phyloP scores from a whole-genome alignment of 2,113 vertebrate species.

The Illadopsis cleaveri region DNA sequence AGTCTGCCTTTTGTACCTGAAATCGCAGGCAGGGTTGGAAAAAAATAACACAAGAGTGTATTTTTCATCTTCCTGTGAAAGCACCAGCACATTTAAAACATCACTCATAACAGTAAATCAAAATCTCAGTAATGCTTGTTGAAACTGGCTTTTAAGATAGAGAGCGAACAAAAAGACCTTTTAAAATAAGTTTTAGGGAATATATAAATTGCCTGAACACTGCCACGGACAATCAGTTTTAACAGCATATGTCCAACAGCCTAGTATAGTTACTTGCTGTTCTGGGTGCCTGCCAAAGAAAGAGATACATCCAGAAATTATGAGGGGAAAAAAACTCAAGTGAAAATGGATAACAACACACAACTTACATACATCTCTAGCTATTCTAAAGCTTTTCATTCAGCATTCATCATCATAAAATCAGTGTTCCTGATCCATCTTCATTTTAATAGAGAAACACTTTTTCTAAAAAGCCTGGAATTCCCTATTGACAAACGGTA shows the following conservation, averaged over 20 bases:
- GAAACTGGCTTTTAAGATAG: constrained; percentile 7
- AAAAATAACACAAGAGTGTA: not conserved
- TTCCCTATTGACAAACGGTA: not conserved
- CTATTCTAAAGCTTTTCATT: not conserved
- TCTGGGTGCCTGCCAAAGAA: constrained; percentile 13
- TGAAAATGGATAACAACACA: not conserved
- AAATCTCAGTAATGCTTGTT: constrained; percentile 21
- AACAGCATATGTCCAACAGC: not conserved
- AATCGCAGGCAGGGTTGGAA: not conserved
- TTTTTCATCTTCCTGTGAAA: constrained; percentile 48
- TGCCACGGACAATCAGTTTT: constrained; percentile 18
- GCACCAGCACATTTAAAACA: not conserved
- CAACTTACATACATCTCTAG: not conserved
- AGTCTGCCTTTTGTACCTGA: not conserved
- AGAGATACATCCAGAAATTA: not conserved
- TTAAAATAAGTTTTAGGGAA: constrained; percentile 33
- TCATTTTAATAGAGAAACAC: not conserved
- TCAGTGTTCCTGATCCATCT: not conserved
- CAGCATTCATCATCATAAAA: not conserved
- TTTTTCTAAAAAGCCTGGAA: not conserved
- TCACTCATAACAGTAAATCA: constrained; percentile 37
- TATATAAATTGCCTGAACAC: constrained; percentile 11
- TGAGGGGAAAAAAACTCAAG: not conserved
- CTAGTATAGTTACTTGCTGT: not conserved
- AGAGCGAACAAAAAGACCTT: constrained; percentile 14